Percentiles rank a stretch among this genome's conserved stretches.
These are phyloP conservation scores for Azemiops feae DNA, from an alignment of 2,113 vertebrate species.

Conservation along the genomic window DNA sequence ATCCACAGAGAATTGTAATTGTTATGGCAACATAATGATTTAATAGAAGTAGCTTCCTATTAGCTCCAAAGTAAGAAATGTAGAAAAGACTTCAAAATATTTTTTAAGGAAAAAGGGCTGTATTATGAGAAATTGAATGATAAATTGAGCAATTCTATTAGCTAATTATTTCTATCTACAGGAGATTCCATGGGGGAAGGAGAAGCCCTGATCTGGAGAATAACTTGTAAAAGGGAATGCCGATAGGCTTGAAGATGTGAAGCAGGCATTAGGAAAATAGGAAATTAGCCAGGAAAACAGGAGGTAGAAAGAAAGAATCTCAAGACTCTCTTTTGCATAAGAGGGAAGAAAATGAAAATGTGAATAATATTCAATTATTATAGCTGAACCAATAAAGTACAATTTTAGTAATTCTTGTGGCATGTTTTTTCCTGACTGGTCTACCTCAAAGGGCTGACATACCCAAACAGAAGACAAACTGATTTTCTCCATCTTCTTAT, in stretches of 20 bases:
- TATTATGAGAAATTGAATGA: neutral
- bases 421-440: neutral
- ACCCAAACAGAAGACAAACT: neutral
- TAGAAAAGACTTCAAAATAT: neutral
- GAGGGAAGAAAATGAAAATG: neutral
- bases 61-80: neutral
- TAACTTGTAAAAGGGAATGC: neutral
- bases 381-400: neutral
- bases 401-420: neutral
- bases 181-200: neutral
- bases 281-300: neutral
- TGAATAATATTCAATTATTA: neutral
- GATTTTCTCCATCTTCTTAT: neutral
- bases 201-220: neutral
- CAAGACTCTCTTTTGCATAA: neutral
- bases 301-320: neutral
- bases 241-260: neutral
- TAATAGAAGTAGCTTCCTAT: fast-evolving
- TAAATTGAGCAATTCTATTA: neutral
- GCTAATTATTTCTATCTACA: neutral
- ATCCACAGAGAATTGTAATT: neutral
- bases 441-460: neutral
- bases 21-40: neutral
- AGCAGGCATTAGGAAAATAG: neutral
- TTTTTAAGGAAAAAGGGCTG: neutral